Evolutionary conservation across 2,113 vertebrate species (phyloP), one percentile per base, ranked within the genome.

Genomic region (Catagonus wagneri): DNA sequence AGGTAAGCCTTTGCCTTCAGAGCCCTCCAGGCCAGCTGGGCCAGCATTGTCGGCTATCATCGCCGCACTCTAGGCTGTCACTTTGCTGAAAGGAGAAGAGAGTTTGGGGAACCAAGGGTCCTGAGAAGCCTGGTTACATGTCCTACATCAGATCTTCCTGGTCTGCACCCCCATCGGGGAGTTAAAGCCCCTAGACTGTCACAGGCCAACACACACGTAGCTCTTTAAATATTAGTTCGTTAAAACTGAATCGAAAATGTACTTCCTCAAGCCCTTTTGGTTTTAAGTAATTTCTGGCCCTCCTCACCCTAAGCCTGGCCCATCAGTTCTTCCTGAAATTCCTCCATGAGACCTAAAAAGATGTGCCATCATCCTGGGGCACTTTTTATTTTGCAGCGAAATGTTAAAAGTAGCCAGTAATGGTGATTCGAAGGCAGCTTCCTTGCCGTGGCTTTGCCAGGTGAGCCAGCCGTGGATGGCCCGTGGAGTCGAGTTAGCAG

Each of bases 321-420:
- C 36, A 7, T n/a, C 34, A 2, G 2, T 81, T 88, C 76, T 68
- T 60, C 63, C 39, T 39, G 74, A 61, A 90, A 27, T 20, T 7
- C 32, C 34, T 84, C 76, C 6, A 0, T 3, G 60, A 94, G 84
- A 61, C 76, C 71, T 56, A n/a, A 7, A 11, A 76, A 58, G 25
- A 20, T 22, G 16, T 61, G n/a, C n/a, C 44, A 44, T 84, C 63
- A 22, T 25, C 16, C 39, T 8, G 13, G 72, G 39, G 19, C 63
- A 19, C 65, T 63, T 66, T 80, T 80, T 52, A 50, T 60, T 66
- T 74, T 34, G 25, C 74, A 83, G 23, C 20, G 32, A 19, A 86
- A n/a, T 85, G 34, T 90, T 72, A 29, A 61, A 84, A 91, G 50
- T 36, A 96, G 87, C 58, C 34, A 60, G 44, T 54, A 22, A 60